Base-by-base conservation (phyloP, 1,140 invertebrate genomes). In the Trialeurodes vaporariorum region DNA sequence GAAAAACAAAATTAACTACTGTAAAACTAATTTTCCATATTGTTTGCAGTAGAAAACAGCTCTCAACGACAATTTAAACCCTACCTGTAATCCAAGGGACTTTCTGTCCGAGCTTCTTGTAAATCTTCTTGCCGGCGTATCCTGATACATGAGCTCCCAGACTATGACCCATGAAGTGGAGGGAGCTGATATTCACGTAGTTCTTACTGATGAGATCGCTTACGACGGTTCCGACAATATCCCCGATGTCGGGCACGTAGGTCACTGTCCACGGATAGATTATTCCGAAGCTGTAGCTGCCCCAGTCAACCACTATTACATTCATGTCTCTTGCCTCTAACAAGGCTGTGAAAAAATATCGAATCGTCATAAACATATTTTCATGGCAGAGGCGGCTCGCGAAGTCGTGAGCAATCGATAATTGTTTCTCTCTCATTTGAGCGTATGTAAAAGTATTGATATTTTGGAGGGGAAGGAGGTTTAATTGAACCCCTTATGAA, bases 111-210 rank as follows among this genome's bases (percentile, higher is more conserved):
- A 49, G 34, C 5, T 9, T 5, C 17, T 49, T 81, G 1, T 82
- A 81, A 65, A 81, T 73, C 23, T 69, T 71, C 71, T 84, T 84
- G 0, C 90, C 91, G 0, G 87, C 82, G 67, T 87, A 87, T 0
- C 90, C 89, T 0, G 87, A 84, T 22, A 92, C 85, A 72, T 94
- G 92, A 0, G 90, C 86, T 0, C 92, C 92, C 9, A 94, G 78
- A 70, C 90, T 92, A 78, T 93, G 92, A 0, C 92, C 92, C 65
- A 94, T 83, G 13, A 94, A 74, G 73, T 94, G 89, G 67, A 90
- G 81, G 5, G 34, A 49, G 17, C 5, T 49, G 5, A 49, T 17
- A 17, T 49, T 49, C 5, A 49, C 17, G 34, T 49, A 49, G 34
- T 49, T 49, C 5, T 49, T 17, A 17, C 17, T 49, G 34, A 49